These are phyloP conservation scores for Monarcha castaneiventris DNA, from an alignment of 2,113 vertebrate species.

Conservation along the genomic window DNA sequence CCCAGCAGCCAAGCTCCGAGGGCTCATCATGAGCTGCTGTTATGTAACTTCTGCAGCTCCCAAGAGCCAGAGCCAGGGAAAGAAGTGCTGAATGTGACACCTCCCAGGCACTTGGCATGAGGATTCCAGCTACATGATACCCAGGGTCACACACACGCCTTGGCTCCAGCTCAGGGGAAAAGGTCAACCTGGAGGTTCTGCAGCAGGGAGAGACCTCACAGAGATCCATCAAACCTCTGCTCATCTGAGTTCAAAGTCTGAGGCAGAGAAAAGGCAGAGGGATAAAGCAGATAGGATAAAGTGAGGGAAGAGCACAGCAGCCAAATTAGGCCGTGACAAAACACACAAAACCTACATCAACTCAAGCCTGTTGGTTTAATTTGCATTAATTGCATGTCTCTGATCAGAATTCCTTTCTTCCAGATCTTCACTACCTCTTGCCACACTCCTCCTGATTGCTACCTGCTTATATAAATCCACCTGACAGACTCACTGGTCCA, in stretches of 20 bases:
- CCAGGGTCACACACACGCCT: background rate
- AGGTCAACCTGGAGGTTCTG: background rate
- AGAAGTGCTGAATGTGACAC: background rate
- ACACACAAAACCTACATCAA: background rate
- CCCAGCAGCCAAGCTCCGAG: background rate
- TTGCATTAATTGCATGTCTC: background rate
- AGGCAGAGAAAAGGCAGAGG: background rate
- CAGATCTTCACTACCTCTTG: background rate
- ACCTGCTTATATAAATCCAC: background rate
- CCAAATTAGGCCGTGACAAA: background rate
- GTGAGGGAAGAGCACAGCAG: background rate
- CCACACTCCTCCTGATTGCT: background rate
- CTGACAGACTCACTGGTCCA: background rate
- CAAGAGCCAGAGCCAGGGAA: background rate
- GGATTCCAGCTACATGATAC: background rate
- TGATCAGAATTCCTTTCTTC: background rate
- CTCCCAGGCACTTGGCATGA: background rate
- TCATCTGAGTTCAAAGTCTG: background rate
- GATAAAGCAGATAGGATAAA: background rate
- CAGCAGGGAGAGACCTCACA: background rate
- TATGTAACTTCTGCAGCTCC: background rate
- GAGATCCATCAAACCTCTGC: background rate
- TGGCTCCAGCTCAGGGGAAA: background rate
- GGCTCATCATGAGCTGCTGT: background rate
- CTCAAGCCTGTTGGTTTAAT: background rate